phyloP scores from a whole-genome alignment of 1,140 invertebrate species.

The Adelges cooleyi region DNA sequence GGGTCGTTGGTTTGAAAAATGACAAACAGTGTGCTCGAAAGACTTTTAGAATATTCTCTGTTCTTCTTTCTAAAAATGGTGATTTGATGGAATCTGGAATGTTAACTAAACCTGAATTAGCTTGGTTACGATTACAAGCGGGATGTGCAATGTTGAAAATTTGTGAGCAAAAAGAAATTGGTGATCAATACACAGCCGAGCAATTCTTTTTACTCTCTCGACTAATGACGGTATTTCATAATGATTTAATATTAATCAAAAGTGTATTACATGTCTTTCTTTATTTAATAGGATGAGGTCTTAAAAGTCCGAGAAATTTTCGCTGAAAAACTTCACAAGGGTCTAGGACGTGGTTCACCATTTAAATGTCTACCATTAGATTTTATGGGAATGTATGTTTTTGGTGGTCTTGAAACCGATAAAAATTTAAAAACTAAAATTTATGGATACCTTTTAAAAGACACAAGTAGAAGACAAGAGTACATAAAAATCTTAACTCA shows the following conservation, averaged over 20 bases:
- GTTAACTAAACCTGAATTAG: slow-evolving; percentile 77
- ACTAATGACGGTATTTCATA: slow-evolving; percentile 57
- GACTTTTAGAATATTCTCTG: slow-evolving; percentile 83
- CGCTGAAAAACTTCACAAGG: slow-evolving; percentile 83
- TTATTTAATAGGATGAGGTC: slow-evolving; percentile 60
- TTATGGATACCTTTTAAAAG: slow-evolving; percentile 66
- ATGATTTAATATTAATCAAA: background rate
- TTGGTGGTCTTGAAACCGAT: slow-evolving; percentile 71
- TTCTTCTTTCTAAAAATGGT: slow-evolving; percentile 79
- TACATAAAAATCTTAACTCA: slow-evolving; percentile 70
- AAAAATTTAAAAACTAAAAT: slow-evolving; percentile 54
- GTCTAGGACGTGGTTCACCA: slow-evolving; percentile 63
- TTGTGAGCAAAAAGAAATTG: slow-evolving; percentile 88
- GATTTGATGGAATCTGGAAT: slow-evolving; percentile 53
- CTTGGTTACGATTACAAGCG: slow-evolving; percentile 78
- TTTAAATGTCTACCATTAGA: slow-evolving; percentile 84
- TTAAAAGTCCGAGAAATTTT: slow-evolving; percentile 83
- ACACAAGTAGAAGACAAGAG: slow-evolving; percentile 80
- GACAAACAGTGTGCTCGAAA: slow-evolving; percentile 82
- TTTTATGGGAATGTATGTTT: slow-evolving; percentile 91
- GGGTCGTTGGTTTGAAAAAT: slow-evolving; percentile 82
- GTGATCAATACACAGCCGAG: slow-evolving; percentile 84
- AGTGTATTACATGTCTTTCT: background rate
- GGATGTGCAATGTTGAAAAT: slow-evolving; percentile 95
- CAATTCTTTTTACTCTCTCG: slow-evolving; percentile 89